Evolutionary conservation across 92 coral and sea anemone species (phyloP).

Genomic region (Epizoanthus scotinus): DNA sequence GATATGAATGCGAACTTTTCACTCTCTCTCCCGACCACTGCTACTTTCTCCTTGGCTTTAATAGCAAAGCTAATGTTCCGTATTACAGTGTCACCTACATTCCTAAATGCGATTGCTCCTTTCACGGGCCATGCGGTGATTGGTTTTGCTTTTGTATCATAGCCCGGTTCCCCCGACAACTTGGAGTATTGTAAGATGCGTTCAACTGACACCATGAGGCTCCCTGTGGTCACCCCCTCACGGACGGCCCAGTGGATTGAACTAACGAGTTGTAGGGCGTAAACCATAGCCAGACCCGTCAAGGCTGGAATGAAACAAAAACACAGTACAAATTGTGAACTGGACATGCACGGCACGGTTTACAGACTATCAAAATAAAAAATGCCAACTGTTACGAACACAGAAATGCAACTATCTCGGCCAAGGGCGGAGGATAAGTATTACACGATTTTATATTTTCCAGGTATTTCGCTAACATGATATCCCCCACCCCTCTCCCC

Average conservation of each 20-base stretch:
- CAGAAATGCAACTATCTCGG: too few species aligned
- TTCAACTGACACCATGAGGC: slow-evolving; percentile 40
- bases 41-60: slow-evolving; percentile 44
- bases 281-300: slow-evolving; percentile 40
- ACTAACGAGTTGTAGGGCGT: slow-evolving; percentile 28
- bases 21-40: slow-evolving; percentile 34
- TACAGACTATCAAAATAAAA: not conserved
- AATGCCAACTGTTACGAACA: too few species aligned
- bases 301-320: not conserved
- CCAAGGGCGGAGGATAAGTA: too few species aligned
- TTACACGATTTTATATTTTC: too few species aligned
- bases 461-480: too few species aligned
- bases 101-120: slow-evolving; percentile 35
- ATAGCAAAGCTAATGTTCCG: slow-evolving; percentile 35
- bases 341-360: not conserved
- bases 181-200: slow-evolving; percentile 42
- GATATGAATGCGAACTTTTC: slow-evolving; percentile 43
- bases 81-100: slow-evolving; percentile 7
- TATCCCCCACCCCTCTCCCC: not conserved
- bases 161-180: slow-evolving; percentile 47
- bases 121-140: slow-evolving; percentile 54
- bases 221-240: slow-evolving; percentile 30
- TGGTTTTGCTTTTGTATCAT: slow-evolving; percentile 48
- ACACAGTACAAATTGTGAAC: too few species aligned
- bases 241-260: slow-evolving; percentile 42